Evolutionary conservation across 1,140 invertebrate genomes (phyloP).

Genomic region (Acromyrmex echinatior): DNA sequence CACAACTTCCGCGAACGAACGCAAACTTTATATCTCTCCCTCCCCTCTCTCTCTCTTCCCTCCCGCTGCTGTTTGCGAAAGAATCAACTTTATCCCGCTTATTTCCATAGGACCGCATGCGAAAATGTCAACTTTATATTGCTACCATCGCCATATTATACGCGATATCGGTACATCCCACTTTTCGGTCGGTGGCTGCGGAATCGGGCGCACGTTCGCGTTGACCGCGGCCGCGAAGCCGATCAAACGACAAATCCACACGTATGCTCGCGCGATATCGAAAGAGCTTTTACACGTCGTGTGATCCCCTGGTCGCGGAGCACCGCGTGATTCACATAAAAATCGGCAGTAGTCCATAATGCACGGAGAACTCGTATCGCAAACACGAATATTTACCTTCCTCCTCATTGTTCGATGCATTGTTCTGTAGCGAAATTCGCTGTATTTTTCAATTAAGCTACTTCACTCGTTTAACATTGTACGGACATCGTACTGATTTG

Average conservation of each 20-base stretch:
- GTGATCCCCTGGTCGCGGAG: background rate
- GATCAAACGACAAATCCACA: slow-evolving; percentile 43
- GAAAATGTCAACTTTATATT: slow-evolving; percentile 62
- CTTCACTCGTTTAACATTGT: background rate
- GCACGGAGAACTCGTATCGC: slow-evolving; percentile 32
- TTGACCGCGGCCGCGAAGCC: slow-evolving; percentile 16
- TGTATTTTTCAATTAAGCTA: slow-evolving; percentile 9
- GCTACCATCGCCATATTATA: slow-evolving; percentile 47
- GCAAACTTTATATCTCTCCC: slow-evolving; percentile 35
- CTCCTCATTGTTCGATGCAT: background rate
- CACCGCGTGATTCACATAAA: slow-evolving; percentile 13
- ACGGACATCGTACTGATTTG: background rate
- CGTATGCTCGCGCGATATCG: slow-evolving; percentile 20
- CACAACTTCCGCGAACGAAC: slow-evolving; percentile 45
- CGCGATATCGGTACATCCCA: slow-evolving; percentile 36
- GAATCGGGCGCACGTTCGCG: slow-evolving; percentile 17
- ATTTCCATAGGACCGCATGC: slow-evolving; percentile 60
- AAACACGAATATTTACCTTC: slow-evolving; percentile 10
- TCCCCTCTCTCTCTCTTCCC: background rate
- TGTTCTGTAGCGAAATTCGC: background rate
- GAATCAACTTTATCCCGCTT: slow-evolving; percentile 53
- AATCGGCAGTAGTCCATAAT: slow-evolving; percentile 11
- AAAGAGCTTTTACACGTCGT: slow-evolving; percentile 22
- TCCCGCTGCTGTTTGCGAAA: slow-evolving; percentile 37
- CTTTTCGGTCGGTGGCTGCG: background rate